Evolutionary conservation across 2,888 invertebrate genomes (phyloP), one percentile per base, ranked within the genome.

Genomic region (Parasteatoda lunata): DNA sequence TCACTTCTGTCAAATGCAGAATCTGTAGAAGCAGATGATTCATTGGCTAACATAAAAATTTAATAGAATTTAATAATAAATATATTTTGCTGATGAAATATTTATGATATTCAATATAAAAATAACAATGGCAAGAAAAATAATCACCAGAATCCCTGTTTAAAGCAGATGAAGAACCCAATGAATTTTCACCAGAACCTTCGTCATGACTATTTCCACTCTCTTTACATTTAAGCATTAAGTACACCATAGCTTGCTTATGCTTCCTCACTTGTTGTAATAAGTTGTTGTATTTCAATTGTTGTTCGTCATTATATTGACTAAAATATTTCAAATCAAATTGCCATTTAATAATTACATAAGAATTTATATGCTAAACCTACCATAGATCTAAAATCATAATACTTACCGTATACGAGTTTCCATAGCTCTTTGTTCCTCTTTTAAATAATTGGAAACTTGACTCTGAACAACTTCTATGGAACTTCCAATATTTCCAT

Each of bases 271-370:
- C 90, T 89, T 90, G 91, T 48, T 90, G 88, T 86, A 96, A 96
- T 90, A 96, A 93, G 90, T 94, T 93, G 88, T 94, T 94, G 93
- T 84, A 88, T 15, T 11, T 77, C 13, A 76, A 30, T 52, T 95
- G 95, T 91, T 96, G 95, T 91, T 95, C 94, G 90, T 95, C 95
- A 89, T 95, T 94, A 92, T 94, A 96, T 88, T 94, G 94, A 90
- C 95, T 88, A 47, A 54, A 84, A 80, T 52, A 72, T 15, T 69
- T 3, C 30, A 30, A 30, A 30, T 30, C 0, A 30, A 30, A 30
- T 30, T 30, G 49, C 1, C 13, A n/a, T 70, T 70, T 48, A 49
- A 70, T 49, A 49, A 70, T 4, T 13, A 7, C 9, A 59, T 13
- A 59, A 4, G 8, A 59, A 59, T 59, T 1, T 54, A 59, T 59